Evolutionary conservation across 2,113 vertebrate species (phyloP), one percentile per base, ranked within the genome.

Genomic region (Sapayoa aenigma): DNA sequence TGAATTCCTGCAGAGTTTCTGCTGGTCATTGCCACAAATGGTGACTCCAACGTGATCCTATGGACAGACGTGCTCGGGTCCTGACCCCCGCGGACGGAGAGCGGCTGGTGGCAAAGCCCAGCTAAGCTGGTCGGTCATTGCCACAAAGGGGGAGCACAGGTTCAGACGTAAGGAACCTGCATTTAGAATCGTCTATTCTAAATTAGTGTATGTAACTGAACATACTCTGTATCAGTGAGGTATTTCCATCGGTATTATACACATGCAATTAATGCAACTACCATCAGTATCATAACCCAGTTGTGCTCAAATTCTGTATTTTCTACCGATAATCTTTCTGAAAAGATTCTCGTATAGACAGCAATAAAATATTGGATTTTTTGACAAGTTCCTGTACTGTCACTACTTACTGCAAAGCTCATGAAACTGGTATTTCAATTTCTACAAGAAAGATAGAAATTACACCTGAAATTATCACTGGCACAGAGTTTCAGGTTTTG

Each of bases 401-500:
- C 69, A 46, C 39, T 53, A 58, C 31, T 86, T 76, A 24, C n/a
- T 42, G 56, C 65, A 66, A 76, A 95, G 47, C 27, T 74, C 72
- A 68, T 24, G 62, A 93, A 49, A 82, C 30, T 47, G 35, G n/a
- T 35, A 68, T 81, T 75, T 53, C 49, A 73, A 33, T 81, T 94
- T 81, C 56, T 56, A 46, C 35, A 83, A 44, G 13, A 84, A 59
- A 78, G 83, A 92, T 56, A 93, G 39, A 94, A 90, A 84, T 78
- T 79, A 87, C 14, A 84, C 58, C 23, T n/a, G 31, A 78, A 75
- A 66, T 86, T 86, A 81, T 75, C 90, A 87, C 85, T 92, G 69
- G 92, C 66, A 88, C 28, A n/a, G 55, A 68, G 12, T 37, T 87
- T 79, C 28, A 66, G 76, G 88, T 75, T 89, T 96, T 95, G 83